Conservation (phyloP, 2,888 invertebrate species). For the Epinotia ramella region DNA sequence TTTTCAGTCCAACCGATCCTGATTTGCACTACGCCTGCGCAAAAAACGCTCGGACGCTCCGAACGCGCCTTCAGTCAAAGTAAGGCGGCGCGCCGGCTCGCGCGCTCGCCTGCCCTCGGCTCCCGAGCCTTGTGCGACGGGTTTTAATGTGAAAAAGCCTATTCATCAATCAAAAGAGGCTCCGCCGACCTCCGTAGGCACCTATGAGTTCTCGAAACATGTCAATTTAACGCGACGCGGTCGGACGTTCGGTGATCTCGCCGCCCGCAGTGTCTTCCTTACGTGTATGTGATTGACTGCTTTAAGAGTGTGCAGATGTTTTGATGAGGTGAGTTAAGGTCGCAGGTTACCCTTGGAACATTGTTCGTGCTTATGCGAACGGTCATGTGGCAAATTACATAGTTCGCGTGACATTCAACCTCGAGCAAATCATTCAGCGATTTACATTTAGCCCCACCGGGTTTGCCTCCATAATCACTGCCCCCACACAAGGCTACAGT, state of each 20-base stretch:
- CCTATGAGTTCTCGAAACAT: slow-evolving; percentile 61
- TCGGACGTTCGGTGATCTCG: slow-evolving; percentile 59
- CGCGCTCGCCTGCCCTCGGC: slow-evolving; percentile 84
- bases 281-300: slow-evolving; percentile 62
- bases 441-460: slow-evolving; percentile 35
- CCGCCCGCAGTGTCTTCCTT: slow-evolving; percentile 75
- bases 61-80: slow-evolving; percentile 74
- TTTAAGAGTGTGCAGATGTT: slow-evolving; percentile 67
- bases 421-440: slow-evolving; percentile 46
- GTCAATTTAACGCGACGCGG: slow-evolving; percentile 70
- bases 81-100: slow-evolving; percentile 84
- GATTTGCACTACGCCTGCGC: slow-evolving; percentile 76
- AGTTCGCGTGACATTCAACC: slow-evolving; percentile 50
- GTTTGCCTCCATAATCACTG: slow-evolving; percentile 39
- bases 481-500: slow-evolving; percentile 32
- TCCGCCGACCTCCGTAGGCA: slow-evolving; percentile 58
- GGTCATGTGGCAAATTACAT: slow-evolving; percentile 47
- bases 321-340: slow-evolving; percentile 81
- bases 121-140: slow-evolving; percentile 69
- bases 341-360: slow-evolving; percentile 71
- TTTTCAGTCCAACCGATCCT: slow-evolving; percentile 77
- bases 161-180: slow-evolving; percentile 76
- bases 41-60: slow-evolving; percentile 59
- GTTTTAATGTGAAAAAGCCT: slow-evolving; percentile 58
- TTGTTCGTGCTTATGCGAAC: slow-evolving; percentile 39